A percentile compares a stretch with the other conserved stretches of the same genome.
These are phyloP conservation scores for Caenorhabditis wallacei DNA, from an alignment of 2,888 invertebrate genomes.

Conservation along the genomic window DNA sequence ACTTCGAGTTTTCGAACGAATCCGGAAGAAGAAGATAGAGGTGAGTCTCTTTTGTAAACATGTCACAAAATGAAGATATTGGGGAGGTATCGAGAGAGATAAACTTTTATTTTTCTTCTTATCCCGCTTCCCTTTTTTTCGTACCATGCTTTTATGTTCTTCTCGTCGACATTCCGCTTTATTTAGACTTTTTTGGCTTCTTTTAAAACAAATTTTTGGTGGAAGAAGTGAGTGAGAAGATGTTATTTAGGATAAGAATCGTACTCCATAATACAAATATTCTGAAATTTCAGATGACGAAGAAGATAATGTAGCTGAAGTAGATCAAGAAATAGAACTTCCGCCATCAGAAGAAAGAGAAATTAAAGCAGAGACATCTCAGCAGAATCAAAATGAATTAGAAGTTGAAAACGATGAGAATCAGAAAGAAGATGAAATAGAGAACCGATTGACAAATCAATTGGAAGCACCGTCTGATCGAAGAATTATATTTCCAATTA, in stretches of 20 bases:
- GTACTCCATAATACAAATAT: background rate
- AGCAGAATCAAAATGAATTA: background rate
- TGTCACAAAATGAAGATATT: conserved; percentile 50
- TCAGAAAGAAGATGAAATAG: conserved; percentile 26
- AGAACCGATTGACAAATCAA: conserved; percentile 29
- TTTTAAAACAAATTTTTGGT: conserved; percentile 42
- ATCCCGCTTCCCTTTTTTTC: conserved; percentile 4
- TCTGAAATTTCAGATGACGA: conserved; percentile 24
- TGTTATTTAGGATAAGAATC: background rate
- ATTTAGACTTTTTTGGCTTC: conserved; percentile 36
- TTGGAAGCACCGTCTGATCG: conserved; percentile 18
- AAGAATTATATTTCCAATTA: conserved; percentile 66
- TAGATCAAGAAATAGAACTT: conserved; percentile 38
- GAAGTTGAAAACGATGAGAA: conserved; percentile 13
- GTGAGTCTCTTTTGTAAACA: conserved; percentile 57
- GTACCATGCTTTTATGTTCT: conserved; percentile 39
- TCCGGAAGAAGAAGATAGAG: conserved; percentile 53
- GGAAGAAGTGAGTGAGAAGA: conserved; percentile 19
- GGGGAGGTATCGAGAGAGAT: conserved; percentile 26
- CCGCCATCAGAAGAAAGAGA: background rate
- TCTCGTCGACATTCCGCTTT: conserved; percentile 49
- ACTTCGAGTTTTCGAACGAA: conserved; percentile 62
- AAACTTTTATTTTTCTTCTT: conserved; percentile 1
- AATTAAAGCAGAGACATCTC: background rate
- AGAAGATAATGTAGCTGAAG: conserved; percentile 30